Evolutionary conservation across 2,113 vertebrate genomes (phyloP).

Genomic region (Pungitius pungitius): DNA sequence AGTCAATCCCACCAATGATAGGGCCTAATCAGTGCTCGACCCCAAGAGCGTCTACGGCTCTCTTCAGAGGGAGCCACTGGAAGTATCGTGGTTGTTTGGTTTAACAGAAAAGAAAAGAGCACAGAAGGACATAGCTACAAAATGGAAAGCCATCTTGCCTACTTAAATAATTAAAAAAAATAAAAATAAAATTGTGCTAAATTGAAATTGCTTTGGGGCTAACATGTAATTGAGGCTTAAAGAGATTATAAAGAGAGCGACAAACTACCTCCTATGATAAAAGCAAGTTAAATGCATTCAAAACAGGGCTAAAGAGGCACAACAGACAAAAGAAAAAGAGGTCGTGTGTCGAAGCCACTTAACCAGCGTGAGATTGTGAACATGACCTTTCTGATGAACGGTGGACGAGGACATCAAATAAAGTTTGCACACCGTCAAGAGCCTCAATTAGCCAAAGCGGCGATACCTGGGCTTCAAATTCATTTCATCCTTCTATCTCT

Average conservation of each 20-base stretch:
- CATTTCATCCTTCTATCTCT: constrained; percentile 32
- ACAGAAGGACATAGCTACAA: background rate
- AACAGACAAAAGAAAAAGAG: constrained; percentile 5
- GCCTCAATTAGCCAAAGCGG: constrained; percentile 30
- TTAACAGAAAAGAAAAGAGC: background rate
- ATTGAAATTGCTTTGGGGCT: background rate
- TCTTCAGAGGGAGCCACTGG: background rate
- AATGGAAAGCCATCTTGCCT: background rate
- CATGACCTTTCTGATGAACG: constrained; percentile 34
- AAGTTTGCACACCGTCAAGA: constrained; percentile 25
- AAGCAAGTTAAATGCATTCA: background rate
- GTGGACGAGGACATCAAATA: constrained; percentile 34
- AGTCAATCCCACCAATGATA: background rate
- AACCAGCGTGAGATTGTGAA: constrained; percentile 3
- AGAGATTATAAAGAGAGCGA: too few species aligned
- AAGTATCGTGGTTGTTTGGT: background rate
- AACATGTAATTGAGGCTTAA: background rate
- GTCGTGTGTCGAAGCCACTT: constrained; percentile 17
- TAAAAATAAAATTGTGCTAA: background rate
- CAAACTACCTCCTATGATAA: background rate
- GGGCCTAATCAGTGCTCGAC: background rate
- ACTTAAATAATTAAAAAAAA: background rate
- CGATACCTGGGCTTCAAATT: constrained; percentile 37
- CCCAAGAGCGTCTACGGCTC: background rate
- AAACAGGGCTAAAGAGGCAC: background rate